phyloP scores from a whole-genome alignment of 2,797 vertebrate genomes.

The Diplodus puntazzo region DNA sequence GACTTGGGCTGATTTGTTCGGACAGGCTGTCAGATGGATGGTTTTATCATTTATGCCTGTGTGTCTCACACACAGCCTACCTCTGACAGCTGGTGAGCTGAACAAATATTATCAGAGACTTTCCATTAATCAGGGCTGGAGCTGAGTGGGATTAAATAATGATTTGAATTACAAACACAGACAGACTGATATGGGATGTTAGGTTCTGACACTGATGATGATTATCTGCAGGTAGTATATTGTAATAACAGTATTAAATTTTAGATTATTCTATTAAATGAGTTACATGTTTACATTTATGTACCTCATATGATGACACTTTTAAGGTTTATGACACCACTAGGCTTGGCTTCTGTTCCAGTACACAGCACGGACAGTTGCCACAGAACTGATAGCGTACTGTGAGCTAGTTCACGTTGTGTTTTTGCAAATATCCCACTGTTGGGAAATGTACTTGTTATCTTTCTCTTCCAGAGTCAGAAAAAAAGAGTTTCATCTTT shows the following conservation, averaged over 20 bases:
- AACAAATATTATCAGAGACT: slow-evolving; percentile 48
- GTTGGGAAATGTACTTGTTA: too few species aligned
- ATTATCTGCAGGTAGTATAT: too few species aligned
- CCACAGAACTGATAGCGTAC: background rate
- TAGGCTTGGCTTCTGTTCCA: background rate
- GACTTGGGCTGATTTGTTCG: slow-evolving; percentile 30
- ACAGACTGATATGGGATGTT: background rate
- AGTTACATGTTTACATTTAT: background rate
- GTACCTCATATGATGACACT: background rate
- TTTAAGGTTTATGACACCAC: background rate
- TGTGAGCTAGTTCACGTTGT: background rate
- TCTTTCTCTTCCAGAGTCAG: background rate
- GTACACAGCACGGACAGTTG: background rate
- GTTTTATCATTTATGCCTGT: slow-evolving; percentile 36
- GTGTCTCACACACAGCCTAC: slow-evolving; percentile 12
- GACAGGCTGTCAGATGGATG: slow-evolving; percentile 47
- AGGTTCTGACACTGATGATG: background rate
- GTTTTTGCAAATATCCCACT: background rate
- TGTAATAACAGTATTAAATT: background rate
- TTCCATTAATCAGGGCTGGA: slow-evolving; percentile 29
- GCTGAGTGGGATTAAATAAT: slow-evolving; percentile 18
- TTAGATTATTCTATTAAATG: background rate
- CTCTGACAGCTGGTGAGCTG: slow-evolving; percentile 44
- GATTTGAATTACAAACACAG: background rate
- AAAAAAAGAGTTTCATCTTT: background rate